Evolutionary conservation across 1,140 invertebrate genomes (phyloP).

Genomic region (Bombus waltoni): DNA sequence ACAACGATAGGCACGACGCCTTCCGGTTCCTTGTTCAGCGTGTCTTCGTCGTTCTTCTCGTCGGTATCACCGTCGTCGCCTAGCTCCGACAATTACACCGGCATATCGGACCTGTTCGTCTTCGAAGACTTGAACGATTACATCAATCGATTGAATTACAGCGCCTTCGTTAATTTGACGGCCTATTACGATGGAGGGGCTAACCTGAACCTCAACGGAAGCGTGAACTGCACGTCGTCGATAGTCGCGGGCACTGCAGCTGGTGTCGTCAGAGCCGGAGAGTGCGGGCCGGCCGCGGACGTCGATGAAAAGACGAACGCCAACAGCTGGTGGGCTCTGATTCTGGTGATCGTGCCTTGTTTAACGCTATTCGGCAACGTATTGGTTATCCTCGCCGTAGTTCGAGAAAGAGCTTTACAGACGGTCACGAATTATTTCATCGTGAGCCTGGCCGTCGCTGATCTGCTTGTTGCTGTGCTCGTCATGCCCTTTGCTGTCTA

Average conservation of each 20-base stretch:
- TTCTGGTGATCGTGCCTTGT: slow-evolving; percentile 94
- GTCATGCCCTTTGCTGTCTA: slow-evolving; percentile 99
- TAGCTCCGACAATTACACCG: slow-evolving; percentile 76
- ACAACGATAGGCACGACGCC: slow-evolving; percentile 38
- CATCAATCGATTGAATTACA: slow-evolving; percentile 77
- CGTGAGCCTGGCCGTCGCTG: slow-evolving; percentile 97
- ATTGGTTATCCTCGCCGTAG: slow-evolving; percentile 97
- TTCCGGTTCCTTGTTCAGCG: slow-evolving; percentile 11
- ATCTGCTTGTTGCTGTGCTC: slow-evolving; percentile 96
- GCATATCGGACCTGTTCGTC: slow-evolving; percentile 78
- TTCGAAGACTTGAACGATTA: slow-evolving; percentile 80
- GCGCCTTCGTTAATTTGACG: slow-evolving; percentile 76
- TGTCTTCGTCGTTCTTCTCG: slow-evolving; percentile 18
- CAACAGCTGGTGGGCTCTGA: slow-evolving; percentile 92
- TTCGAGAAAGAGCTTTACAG: slow-evolving; percentile 93
- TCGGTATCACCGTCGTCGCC: slow-evolving; percentile 55
- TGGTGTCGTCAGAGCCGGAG: slow-evolving; percentile 61
- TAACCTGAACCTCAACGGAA: slow-evolving; percentile 69
- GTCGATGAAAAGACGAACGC: slow-evolving; percentile 77
- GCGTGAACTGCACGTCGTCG: slow-evolving; percentile 71
- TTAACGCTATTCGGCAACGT: slow-evolving; percentile 98
- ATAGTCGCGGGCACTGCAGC: slow-evolving; percentile 79
- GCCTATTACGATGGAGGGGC: slow-evolving; percentile 74
- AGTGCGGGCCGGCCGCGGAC: slow-evolving; percentile 51
- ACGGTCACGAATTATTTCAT: slow-evolving; percentile 99